A percentile compares a stretch with the other conserved stretches of the same genome.
These are phyloP conservation scores for Zaprionus tsacasi DNA, from an alignment of 1,140 invertebrate genomes.

Conservation along the genomic window DNA sequence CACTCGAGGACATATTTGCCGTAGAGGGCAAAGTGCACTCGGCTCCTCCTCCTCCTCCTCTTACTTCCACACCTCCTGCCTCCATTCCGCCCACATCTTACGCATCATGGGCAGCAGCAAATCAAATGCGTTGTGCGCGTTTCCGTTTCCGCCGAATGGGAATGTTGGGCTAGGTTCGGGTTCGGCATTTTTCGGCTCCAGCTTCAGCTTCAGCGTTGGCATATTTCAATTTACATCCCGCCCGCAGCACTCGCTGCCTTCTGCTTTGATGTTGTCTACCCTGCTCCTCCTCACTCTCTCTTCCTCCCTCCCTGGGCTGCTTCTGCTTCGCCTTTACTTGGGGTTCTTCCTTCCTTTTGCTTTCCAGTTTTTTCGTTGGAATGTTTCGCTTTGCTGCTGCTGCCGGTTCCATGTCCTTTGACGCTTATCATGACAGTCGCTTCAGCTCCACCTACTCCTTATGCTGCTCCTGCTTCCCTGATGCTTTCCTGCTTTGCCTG, in stretches of 20 bases:
- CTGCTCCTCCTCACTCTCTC: background rate
- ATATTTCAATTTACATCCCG: constrained; percentile 75
- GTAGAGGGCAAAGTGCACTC: constrained; percentile 64
- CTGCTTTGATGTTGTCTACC: constrained; percentile 67
- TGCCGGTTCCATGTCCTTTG: constrained; percentile 64
- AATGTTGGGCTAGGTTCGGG: constrained; percentile 60
- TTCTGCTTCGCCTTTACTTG: background rate
- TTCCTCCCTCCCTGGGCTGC: background rate
- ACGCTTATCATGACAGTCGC: constrained; percentile 64
- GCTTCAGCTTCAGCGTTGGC: constrained; percentile 31
- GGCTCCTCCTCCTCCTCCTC: constrained; percentile 25
- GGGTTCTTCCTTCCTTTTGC: background rate
- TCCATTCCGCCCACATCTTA: background rate
- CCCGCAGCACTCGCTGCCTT: constrained; percentile 76
- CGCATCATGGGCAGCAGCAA: constrained; percentile 43
- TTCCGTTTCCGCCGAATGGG: constrained; percentile 54
- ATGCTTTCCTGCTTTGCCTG: background rate
- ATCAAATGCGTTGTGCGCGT: constrained; percentile 71
- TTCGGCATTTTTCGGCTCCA: constrained; percentile 11
- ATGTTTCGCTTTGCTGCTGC: constrained; percentile 19
- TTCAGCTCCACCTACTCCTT: background rate
- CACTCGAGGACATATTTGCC: constrained; percentile 71
- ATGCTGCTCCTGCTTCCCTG: background rate
- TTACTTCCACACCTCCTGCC: background rate
- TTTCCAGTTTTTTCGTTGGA: constrained; percentile 43